Evolutionary conservation across 1,140 invertebrate species (phyloP).

Genomic region (Portunus trituberculatus): DNA sequence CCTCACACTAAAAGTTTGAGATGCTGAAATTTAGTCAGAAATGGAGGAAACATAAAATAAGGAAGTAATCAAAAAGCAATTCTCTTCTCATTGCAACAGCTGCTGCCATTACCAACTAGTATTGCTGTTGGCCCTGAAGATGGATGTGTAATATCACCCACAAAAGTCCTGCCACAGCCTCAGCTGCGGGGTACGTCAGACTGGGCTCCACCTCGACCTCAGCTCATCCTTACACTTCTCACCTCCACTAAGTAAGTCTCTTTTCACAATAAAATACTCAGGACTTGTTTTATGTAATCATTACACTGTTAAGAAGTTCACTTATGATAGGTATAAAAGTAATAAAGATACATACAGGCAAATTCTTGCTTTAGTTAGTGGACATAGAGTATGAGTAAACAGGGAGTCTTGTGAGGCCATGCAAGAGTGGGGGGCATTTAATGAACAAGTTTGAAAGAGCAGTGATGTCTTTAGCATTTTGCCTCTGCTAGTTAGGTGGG

Average conservation of each 20-base stretch:
- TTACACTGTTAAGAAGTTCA: no score
- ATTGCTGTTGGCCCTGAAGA: constrained; percentile 86
- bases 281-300: no score
- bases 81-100: constrained; percentile 78
- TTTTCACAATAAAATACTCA: neutral
- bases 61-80: neutral
- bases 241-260: constrained; percentile 84
- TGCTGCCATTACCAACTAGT: constrained; percentile 89
- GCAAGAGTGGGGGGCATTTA: no score
- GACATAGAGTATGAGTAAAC: no score
- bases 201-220: constrained; percentile 92
- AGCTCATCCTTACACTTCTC: constrained; percentile 92
- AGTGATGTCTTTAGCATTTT: no score
- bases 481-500: no score
- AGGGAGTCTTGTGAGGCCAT: no score
- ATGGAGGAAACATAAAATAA: neutral
- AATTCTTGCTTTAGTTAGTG: no score
- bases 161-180: constrained; percentile 79
- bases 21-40: neutral
- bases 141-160: constrained; percentile 76
- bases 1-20: no score
- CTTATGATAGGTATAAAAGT: no score
- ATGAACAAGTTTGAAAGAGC: neutral
- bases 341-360: no score
- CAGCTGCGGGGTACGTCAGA: constrained; percentile 87